Evolutionary conservation across 2,797 vertebrate genomes (phyloP).

Genomic region (Ptychadena robeensis): DNA sequence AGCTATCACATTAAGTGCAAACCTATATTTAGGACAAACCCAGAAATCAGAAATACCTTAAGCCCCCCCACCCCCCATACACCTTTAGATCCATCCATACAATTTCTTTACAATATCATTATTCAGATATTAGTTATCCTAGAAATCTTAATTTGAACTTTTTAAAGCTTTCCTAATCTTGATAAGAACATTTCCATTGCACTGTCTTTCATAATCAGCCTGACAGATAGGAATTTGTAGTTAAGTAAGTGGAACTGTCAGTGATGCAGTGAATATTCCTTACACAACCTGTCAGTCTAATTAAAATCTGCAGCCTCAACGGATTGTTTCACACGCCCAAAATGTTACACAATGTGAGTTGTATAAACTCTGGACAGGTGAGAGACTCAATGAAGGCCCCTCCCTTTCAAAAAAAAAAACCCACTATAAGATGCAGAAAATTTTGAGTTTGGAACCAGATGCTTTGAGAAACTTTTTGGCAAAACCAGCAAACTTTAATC

Average conservation of each 20-base stretch:
- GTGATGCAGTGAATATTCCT: neutral
- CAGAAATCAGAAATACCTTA: no score
- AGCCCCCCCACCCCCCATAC: no score
- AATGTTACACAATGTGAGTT: constrained; percentile 13
- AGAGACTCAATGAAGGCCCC: neutral
- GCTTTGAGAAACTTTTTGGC: neutral
- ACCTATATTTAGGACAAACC: no score
- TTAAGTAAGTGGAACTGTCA: neutral
- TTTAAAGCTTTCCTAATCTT: neutral
- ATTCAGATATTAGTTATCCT: neutral
- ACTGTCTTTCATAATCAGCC: constrained; percentile 14
- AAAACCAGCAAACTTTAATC: neutral
- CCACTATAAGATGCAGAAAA: neutral
- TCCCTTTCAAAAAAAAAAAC: constrained; percentile 15
- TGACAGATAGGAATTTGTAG: neutral
- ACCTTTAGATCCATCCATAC: no score
- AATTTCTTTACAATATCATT: neutral
- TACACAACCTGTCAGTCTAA: constrained; percentile 43
- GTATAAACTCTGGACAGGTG: constrained; percentile 41
- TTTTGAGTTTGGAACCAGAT: no score
- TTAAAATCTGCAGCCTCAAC: neutral
- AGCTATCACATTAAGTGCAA: no score
- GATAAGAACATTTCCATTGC: neutral
- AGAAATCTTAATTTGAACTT: neutral
- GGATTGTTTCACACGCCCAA: neutral